phyloP scores from a whole-genome alignment of 2,797 vertebrate species.

The Nyctibius grandis region DNA sequence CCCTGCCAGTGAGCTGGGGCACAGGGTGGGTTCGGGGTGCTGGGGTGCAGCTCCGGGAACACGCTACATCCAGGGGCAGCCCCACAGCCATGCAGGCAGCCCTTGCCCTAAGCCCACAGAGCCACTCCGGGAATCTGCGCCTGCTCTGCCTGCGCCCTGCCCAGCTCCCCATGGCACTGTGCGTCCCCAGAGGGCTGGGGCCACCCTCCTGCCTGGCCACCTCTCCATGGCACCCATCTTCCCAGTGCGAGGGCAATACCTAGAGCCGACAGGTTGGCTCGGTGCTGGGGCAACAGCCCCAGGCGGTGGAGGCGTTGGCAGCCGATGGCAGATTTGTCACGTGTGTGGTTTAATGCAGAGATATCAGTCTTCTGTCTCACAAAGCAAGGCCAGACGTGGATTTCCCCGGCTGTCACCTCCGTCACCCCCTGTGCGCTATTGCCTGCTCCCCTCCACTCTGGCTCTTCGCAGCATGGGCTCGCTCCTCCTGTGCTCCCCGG shows the following conservation, averaged over 20 bases:
- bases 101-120: not conserved
- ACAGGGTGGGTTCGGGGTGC: not conserved
- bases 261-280: not conserved
- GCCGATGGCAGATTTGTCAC: not conserved
- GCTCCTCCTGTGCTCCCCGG: not conserved
- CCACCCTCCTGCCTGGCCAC: fast-evolving
- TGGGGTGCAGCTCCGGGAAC: not conserved
- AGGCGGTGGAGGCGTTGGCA: not conserved
- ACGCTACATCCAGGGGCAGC: not conserved
- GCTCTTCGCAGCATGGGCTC: not conserved
- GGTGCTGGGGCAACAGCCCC: not conserved
- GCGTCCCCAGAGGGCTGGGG: not conserved
- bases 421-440: fast-evolving
- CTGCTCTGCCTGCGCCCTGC: not conserved
- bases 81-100: not conserved
- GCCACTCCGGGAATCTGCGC: not conserved
- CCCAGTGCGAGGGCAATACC: fast-evolving
- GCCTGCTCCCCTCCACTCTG: not conserved
- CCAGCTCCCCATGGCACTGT: not conserved
- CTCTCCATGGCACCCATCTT: not conserved
- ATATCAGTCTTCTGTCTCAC: not conserved
- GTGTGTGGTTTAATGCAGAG: not conserved
- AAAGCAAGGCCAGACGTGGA: not conserved
- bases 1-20: fast-evolving
- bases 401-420: not conserved